Evolutionary conservation across 30 jellyfish, hydroid and myxozoan species (phyloP).

Genomic region (Rhopilema esculentum): DNA sequence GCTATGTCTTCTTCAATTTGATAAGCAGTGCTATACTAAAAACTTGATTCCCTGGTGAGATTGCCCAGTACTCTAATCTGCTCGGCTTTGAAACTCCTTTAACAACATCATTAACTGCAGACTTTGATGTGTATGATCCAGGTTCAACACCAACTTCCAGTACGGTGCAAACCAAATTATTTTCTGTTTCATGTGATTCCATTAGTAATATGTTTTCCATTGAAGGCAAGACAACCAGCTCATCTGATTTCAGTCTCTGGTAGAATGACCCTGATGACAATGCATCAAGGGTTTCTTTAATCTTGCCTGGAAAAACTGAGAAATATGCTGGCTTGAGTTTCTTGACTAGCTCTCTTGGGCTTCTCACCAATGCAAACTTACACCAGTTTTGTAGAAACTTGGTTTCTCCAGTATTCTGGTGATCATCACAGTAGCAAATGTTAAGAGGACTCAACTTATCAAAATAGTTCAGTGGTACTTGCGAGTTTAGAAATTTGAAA

Average conservation of each 20-base stretch:
- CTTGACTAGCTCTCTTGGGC: constrained; percentile 48
- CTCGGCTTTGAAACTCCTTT: constrained; percentile 20
- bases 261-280: constrained; percentile 65
- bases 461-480: constrained; percentile 54
- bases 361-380: constrained; percentile 59
- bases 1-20: constrained; percentile 25
- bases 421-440: constrained; percentile 55
- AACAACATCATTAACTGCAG: constrained; percentile 57
- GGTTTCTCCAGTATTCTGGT: constrained; percentile 9
- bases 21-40: constrained; percentile 60
- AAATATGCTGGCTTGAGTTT: constrained; percentile 45
- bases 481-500: constrained; percentile 43
- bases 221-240: constrained; percentile 61
- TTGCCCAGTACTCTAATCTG: constrained; percentile 66
- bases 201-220: constrained; percentile 41
- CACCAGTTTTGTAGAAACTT: constrained; percentile 61
- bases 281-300: constrained; percentile 73
- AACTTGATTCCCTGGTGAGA: constrained; percentile 53
- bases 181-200: constrained; percentile 44
- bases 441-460: constrained; percentile 50
- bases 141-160: constrained; percentile 64
- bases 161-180: constrained; percentile 35
- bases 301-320: constrained; percentile 62
- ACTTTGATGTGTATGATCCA: constrained; percentile 52
- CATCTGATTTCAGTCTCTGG: constrained; percentile 68